Evolutionary conservation across 2,888 invertebrate genomes (phyloP), one percentile per base, ranked within the genome.

Genomic region (Unio delphinus): DNA sequence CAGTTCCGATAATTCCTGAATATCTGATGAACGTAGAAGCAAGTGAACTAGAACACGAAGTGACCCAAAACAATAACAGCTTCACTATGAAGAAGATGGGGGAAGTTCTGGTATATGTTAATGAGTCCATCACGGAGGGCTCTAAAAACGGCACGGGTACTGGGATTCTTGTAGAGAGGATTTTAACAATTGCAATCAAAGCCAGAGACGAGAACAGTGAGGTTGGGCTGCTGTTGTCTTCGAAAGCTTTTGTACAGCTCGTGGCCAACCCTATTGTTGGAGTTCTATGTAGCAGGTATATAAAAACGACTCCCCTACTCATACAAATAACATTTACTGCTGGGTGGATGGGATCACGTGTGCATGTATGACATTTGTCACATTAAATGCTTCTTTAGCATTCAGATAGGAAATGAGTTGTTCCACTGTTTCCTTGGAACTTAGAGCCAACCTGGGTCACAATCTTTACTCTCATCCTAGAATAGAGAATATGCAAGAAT

Each of bases 1-100:
- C 65, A 95, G 95, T 95, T 76, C 95, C 95, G 59, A 95, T 95
- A 79, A 93, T 95, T 80, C 95, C 95, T 18, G 94, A 95, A 89
- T 94, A 93, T 88, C 91, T 95, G 75, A 93, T 93, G 83, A 92
- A 81, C 61, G 80, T 83, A 57, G 90, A 89, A 79, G 83, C 78
- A 54, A 72, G 74, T 61, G 71, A 74, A 15, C 65, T 70, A 17
- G 58, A 75, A 34, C 64, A 67, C 6, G 26, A n/a, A 26, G 61
- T 45, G 18, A 58, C 34, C 28, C 17, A 45, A 11, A 59, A 30
- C 15, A 3, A 55, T 11, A 69, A 73, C 18, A 34, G 45, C 6
- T 67, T 58, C 15, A 59, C 60, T 1, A 1, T 70, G 7, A 55
- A 15, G 34, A 23, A 20, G 17, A 17, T 5, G 17, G 55, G 56